Evolutionary conservation across 1,140 invertebrate species (phyloP).

Genomic region (Teleopsis dalmanni): DNA sequence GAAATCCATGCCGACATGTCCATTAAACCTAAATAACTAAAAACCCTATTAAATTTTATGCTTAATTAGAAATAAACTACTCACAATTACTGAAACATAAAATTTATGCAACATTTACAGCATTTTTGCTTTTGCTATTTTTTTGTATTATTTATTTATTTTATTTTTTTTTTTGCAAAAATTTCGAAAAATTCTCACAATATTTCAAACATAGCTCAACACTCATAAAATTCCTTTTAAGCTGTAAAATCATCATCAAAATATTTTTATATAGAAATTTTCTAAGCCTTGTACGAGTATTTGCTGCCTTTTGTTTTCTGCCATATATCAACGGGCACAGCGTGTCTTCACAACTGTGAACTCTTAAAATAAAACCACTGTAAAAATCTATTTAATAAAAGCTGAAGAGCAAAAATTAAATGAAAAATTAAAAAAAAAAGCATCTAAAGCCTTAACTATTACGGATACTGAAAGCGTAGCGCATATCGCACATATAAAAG

Average conservation of each 20-base stretch:
- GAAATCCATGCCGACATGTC: background rate
- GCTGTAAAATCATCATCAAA: constrained; percentile 42
- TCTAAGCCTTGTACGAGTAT: too few species aligned
- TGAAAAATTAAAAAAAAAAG: background rate
- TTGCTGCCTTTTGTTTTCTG: background rate
- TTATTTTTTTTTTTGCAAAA: background rate
- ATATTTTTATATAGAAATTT: background rate
- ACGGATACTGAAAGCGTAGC: too few species aligned
- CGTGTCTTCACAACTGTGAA: background rate
- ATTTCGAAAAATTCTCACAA: constrained; percentile 27
- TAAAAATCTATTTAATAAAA: background rate
- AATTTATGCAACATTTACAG: background rate
- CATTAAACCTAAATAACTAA: background rate
- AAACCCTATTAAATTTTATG: background rate
- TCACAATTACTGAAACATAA: background rate
- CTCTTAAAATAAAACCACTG: background rate
- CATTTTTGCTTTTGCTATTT: background rate
- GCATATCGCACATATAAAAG: too few species aligned
- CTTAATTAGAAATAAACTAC: background rate
- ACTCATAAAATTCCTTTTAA: constrained; percentile 45
- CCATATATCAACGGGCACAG: background rate
- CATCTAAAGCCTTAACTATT: background rate
- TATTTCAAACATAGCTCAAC: constrained; percentile 43
- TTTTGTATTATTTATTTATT: background rate
- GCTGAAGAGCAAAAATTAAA: background rate